Evolutionary conservation across 2,888 invertebrate genomes (phyloP).

Genomic region (Malthinus seriepunctatus): DNA sequence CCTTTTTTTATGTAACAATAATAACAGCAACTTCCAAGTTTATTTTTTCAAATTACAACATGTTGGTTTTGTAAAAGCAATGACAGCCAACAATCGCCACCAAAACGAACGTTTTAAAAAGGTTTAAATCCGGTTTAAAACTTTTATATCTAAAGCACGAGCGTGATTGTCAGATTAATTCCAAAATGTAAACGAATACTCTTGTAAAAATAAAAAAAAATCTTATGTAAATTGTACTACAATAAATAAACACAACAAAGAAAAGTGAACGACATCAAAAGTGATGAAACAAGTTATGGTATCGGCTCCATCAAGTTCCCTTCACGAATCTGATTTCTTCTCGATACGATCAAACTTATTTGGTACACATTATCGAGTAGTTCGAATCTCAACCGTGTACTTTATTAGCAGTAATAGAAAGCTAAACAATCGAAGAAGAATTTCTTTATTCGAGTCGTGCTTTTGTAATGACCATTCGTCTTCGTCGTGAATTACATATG

Average conservation of each 20-base stretch:
- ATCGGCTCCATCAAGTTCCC: slow-evolving; percentile 20
- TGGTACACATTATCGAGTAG: slow-evolving; percentile 11
- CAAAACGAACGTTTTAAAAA: not conserved
- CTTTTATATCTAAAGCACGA: not conserved
- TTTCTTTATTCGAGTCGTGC: slow-evolving; percentile 10
- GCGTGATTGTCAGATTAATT: slow-evolving; percentile 3
- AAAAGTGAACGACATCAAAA: slow-evolving; percentile 16
- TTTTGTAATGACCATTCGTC: slow-evolving; percentile 11
- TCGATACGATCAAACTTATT: slow-evolving; percentile 16
- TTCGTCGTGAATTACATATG: slow-evolving; percentile 9
- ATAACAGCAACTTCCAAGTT: too few relatives aligned
- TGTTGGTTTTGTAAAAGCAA: not conserved
- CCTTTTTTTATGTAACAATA: too few relatives aligned
- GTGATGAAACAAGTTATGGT: slow-evolving; percentile 21
- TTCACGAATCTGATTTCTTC: slow-evolving; percentile 18
- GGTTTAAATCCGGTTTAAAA: not conserved
- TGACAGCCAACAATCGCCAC: slow-evolving; percentile 2
- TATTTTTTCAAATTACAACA: not conserved
- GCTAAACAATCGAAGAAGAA: slow-evolving; percentile 9
- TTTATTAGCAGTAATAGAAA: slow-evolving; percentile 9
- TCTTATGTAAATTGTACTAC: not conserved
- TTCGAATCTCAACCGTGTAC: slow-evolving; percentile 7
- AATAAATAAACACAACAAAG: slow-evolving; percentile 8
- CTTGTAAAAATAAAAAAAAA: not conserved
- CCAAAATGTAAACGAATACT: slow-evolving; percentile 1